Conservation (phyloP, 2,797 vertebrate species). For the Chaenodraco wilsoni region DNA sequence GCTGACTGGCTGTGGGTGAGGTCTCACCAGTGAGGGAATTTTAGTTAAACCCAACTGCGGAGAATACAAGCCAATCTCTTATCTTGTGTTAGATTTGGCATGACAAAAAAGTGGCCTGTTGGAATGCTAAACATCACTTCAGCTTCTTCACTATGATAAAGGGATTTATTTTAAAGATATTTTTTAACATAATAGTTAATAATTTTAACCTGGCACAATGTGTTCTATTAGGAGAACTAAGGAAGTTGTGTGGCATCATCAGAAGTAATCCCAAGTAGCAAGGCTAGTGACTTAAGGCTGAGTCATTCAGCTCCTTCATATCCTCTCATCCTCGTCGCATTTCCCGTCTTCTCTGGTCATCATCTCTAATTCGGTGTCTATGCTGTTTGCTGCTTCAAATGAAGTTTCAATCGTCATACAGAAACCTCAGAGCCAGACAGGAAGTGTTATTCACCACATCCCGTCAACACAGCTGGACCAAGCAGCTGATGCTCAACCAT, state of each 20-base stretch:
- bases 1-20: slow-evolving; percentile 39
- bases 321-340: slow-evolving; percentile 5
- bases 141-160: background rate
- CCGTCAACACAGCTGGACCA: slow-evolving; percentile 36
- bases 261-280: background rate
- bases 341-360: background rate
- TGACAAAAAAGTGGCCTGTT: slow-evolving; percentile 7
- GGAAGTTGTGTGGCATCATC: slow-evolving; percentile 16
- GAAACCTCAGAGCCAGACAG: slow-evolving; percentile 30
- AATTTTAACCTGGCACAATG: background rate
- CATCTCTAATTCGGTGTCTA: slow-evolving; percentile 1
- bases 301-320: slow-evolving; percentile 38
- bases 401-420: slow-evolving; percentile 1
- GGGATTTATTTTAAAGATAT: background rate
- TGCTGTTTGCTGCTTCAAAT: background rate
- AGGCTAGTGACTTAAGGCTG: slow-evolving; percentile 23
- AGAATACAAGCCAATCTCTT: slow-evolving; percentile 41
- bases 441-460: slow-evolving; percentile 62
- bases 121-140: slow-evolving; percentile 3
- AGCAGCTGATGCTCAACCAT: slow-evolving; percentile 30
- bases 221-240: background rate
- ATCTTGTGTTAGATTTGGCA: slow-evolving; percentile 55
- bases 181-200: background rate
- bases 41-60: slow-evolving; percentile 34
- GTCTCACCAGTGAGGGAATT: slow-evolving; percentile 24